Base-by-base conservation (phyloP, 2,888 invertebrate species). In the Drosophila falleni region DNA sequence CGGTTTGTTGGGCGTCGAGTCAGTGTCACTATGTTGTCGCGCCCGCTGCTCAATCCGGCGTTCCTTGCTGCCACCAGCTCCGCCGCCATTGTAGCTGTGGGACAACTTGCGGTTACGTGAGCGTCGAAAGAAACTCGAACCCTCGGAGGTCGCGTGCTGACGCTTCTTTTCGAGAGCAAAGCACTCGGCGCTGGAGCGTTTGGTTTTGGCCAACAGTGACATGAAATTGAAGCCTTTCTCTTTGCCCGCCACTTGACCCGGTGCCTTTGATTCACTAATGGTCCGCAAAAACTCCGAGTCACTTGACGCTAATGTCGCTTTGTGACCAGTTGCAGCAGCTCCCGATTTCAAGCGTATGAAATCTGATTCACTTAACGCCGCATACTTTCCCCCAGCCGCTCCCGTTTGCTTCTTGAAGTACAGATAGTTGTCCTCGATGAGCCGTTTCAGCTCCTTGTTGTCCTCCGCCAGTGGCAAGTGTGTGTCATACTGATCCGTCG, bases 401-500 rank as follows among this genome's bases (percentile, higher is more conserved):
- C 69, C 79, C 3, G 83, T 84, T 73, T 93, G 93, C 70, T 91
- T 90, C 61, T 91, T 92, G 68, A 87, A 93, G 76, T 92, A 93
- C 74, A 93, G 83, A 75, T 92, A 93, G 67, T 93, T 93, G 64
- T 93, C 92, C 66, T 93, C 93, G 66, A 93, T 93, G 35, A 93
- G 91, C 23, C 93, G 91, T 67, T 93, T 93, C 46, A 93, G 78
- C 68, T 93, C 93, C 68, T 92, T 92, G 82, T 93, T 92, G 69
- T 93, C 93, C 69, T 93, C 92, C 46, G 92, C 90, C 53, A 93
- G 89, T 31, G 93, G 92, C 66, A 93, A 68, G 49, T 89, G 90
- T 10, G 90, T 89, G 39, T 91, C 88, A 41, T 90, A 91, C 29
- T 89, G 89, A 59, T 91, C 92, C 16, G 87, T 91, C 50, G 87